A percentile compares a stretch with the other conserved stretches of the same genome.
Evolutionary conservation across 2,797 vertebrate genomes (phyloP).

Genomic region (Peromyscus aztecus): DNA sequence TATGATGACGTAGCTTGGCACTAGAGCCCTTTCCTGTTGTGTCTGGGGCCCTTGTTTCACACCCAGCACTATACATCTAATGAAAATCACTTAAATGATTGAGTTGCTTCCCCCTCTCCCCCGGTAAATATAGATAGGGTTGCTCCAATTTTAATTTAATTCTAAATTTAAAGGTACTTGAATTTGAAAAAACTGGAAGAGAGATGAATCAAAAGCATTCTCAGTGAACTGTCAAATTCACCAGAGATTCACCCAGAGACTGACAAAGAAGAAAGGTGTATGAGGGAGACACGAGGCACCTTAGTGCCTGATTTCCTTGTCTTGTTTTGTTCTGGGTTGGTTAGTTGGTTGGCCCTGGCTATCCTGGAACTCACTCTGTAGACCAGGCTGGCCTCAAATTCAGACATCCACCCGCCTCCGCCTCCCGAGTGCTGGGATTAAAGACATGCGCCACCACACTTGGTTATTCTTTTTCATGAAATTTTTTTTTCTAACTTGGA

Average conservation of each 20-base stretch:
- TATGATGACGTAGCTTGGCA: background rate
- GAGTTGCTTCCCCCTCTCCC: background rate
- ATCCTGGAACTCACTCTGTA: background rate
- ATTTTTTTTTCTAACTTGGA: background rate
- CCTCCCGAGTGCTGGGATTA: background rate
- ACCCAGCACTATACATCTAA: background rate
- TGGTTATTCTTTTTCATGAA: background rate
- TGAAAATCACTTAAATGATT: background rate
- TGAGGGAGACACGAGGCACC: background rate
- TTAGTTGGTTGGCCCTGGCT: background rate
- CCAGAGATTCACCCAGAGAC: background rate
- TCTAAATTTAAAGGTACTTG: constrained; percentile 35
- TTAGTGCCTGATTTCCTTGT: background rate
- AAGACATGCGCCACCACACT: background rate
- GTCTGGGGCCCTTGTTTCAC: background rate
- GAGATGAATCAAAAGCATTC: background rate
- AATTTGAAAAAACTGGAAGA: background rate
- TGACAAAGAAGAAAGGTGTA: background rate
- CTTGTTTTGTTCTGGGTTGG: background rate
- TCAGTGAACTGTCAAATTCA: background rate
- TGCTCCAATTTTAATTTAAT: background rate
- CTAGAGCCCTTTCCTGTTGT: background rate
- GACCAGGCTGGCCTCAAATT: background rate
- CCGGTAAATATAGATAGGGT: background rate
- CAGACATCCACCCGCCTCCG: too few species aligned